Evolutionary conservation across 2,888 invertebrate species (phyloP).

Genomic region (Hololepta plana): DNA sequence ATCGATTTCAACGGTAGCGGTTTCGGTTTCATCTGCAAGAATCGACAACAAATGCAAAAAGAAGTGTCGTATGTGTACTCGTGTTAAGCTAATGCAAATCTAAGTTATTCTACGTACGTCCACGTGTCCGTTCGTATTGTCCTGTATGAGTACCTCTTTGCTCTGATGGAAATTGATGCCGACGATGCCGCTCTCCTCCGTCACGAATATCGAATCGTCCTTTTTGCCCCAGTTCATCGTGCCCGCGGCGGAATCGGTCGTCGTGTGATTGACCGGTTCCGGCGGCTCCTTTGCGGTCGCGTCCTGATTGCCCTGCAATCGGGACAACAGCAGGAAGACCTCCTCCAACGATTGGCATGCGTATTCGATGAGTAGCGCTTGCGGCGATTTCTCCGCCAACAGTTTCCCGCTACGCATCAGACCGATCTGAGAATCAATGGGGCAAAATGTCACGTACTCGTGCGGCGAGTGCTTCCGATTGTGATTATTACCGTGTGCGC

Average conservation of each 20-base stretch:
- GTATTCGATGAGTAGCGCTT: conserved; percentile 66
- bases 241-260: conserved; percentile 60
- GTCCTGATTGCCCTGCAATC: conserved; percentile 55
- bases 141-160: conserved; percentile 70
- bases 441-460: too few relatives aligned
- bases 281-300: conserved; percentile 10
- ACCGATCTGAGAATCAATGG: conserved; percentile 52
- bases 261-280: conserved; percentile 15
- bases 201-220: conserved; percentile 67
- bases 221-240: conserved; percentile 66
- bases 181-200: conserved; percentile 72
- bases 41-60: too few relatives aligned
- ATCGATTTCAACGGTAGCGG: conserved; percentile 15
- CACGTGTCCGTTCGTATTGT: conserved; percentile 46
- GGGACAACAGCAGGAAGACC: conserved; percentile 77
- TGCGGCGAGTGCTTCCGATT: too few relatives aligned
- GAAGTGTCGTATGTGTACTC: too few relatives aligned
- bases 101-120: too few relatives aligned
- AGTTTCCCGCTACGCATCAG: conserved; percentile 84
- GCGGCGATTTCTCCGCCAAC: conserved; percentile 80
- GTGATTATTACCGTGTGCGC: conserved; percentile 61
- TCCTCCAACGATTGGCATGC: conserved; percentile 74
- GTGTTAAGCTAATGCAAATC: too few relatives aligned
- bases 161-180: conserved; percentile 82
- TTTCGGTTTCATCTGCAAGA: conserved; percentile 10